A percentile compares a stretch with the other conserved stretches of the same genome.
Evolutionary conservation across 2,888 invertebrate genomes (phyloP).

Genomic region (Andrena flavipes): DNA sequence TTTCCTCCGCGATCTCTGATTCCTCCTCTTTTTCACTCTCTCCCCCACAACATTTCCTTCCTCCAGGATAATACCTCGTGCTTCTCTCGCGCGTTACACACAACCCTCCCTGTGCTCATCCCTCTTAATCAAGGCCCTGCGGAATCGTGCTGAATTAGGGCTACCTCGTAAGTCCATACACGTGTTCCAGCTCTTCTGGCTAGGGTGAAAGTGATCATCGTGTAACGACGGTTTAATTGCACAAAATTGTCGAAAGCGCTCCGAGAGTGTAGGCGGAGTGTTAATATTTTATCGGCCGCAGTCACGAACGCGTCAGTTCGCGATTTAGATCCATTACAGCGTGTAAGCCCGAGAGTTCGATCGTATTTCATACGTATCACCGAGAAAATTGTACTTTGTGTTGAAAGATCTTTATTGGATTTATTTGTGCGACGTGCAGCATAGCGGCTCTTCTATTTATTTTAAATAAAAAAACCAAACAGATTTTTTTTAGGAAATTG

Average conservation of each 20-base stretch:
- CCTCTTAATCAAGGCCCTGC: conserved; percentile 29
- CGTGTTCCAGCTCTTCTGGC: conserved; percentile 12
- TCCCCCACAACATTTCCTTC: neutral
- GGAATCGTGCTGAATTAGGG: conserved; percentile 46
- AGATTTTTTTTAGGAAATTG: no score
- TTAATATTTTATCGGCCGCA: no score
- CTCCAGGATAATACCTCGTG: conserved; percentile 2
- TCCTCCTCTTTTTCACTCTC: conserved; percentile 5
- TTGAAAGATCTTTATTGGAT: no score
- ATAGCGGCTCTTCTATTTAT: no score
- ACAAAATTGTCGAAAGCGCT: conserved; percentile 23
- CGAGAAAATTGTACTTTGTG: no score
- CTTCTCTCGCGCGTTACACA: conserved; percentile 11
- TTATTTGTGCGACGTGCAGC: no score
- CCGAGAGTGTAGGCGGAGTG: neutral
- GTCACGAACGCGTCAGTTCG: no score
- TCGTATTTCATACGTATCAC: no score
- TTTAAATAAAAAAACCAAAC: no score
- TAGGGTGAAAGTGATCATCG: conserved; percentile 25
- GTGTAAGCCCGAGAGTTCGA: no score
- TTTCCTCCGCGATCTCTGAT: conserved; percentile 25
- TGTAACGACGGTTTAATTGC: conserved; percentile 30
- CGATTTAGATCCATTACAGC: no score
- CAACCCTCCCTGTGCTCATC: conserved; percentile 4
- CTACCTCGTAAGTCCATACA: conserved; percentile 16